Conservation (phyloP, 2,113 vertebrate species). For the Thermophis baileyi region DNA sequence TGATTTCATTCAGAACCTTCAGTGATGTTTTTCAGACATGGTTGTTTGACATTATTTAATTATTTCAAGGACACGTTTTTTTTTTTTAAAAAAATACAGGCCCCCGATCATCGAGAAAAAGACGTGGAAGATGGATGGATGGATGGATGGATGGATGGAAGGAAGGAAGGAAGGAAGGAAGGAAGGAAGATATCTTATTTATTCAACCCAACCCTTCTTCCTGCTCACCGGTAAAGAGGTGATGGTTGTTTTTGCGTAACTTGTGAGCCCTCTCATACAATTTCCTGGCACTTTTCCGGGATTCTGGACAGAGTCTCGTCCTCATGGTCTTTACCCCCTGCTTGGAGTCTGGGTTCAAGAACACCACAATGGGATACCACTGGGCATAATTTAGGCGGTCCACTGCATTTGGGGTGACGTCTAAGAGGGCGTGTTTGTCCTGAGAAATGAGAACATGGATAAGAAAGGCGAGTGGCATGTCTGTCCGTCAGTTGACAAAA, state of each 20-base stretch:
- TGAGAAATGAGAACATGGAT: slow-evolving; percentile 46
- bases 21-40: background rate
- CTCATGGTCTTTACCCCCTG: slow-evolving; percentile 98
- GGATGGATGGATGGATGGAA: too few relatives aligned
- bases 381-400: slow-evolving; percentile 98
- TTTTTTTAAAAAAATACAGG: background rate
- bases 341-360: slow-evolving; percentile 96
- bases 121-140: background rate
- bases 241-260: slow-evolving; percentile 97
- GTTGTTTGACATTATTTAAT: background rate
- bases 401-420: slow-evolving; percentile 98
- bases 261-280: slow-evolving; percentile 96
- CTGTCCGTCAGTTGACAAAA: background rate
- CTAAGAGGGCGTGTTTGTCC: slow-evolving; percentile 97
- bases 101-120: too few relatives aligned
- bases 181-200: background rate
- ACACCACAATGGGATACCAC: slow-evolving; percentile 98
- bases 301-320: slow-evolving; percentile 91
- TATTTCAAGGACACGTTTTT: background rate
- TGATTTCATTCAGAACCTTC: background rate
- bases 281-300: slow-evolving; percentile 95
- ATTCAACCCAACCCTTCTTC: background rate
- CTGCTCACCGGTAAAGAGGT: slow-evolving; percentile 96
- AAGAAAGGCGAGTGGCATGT: background rate
- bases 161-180: background rate